Evolutionary conservation across 2,888 invertebrate genomes (phyloP), one percentile per base, ranked within the genome.

Genomic region (Zygogramma bicolorata): DNA sequence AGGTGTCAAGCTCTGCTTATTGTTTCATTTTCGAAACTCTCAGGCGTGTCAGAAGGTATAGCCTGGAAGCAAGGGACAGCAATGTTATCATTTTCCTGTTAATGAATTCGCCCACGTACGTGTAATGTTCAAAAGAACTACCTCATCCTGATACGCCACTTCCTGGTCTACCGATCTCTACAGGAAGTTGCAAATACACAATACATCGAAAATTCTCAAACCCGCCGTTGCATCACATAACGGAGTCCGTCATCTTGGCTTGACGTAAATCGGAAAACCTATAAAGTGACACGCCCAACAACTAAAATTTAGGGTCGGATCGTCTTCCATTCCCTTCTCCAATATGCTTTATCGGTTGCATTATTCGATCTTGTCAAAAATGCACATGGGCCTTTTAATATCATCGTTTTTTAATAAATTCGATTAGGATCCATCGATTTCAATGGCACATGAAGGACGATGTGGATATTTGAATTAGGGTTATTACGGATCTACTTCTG

Each of bases 231-330:
- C 27, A 68, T 67, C 65, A 38, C 60, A 71, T 49, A 6, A 53
- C 46, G 59, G 68, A 38, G 58, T 79, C 76, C 84, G 85, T 84
- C 84, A 84, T 84, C 83, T 84, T 85, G 85, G 81, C 80, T 81
- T 84, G 85, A 85, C 85, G 83, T 83, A 84, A 84, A 85, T 84
- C 84, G 84, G 82, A 81, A 84, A 83, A 83, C 83, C 82, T 81
- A 84, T 84, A 84, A 84, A 84, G 79, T 82, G 82, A 82, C 82
- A 82, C 77, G 77, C 79, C 63, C 80, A 80, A 81, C 79, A 83
- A 83, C 81, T 82, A 81, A 81, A 83, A 83, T 83, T 83, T 82
- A 81, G 81, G 81, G 80, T 76, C 75, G 77, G 74, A 71, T 75
- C 78, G 77, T 71, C 68, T 65, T 71, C 67, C 68, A 49, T 65